Evolutionary conservation across 2,797 vertebrate genomes (phyloP).

Genomic region (Aldrovandia affinis): DNA sequence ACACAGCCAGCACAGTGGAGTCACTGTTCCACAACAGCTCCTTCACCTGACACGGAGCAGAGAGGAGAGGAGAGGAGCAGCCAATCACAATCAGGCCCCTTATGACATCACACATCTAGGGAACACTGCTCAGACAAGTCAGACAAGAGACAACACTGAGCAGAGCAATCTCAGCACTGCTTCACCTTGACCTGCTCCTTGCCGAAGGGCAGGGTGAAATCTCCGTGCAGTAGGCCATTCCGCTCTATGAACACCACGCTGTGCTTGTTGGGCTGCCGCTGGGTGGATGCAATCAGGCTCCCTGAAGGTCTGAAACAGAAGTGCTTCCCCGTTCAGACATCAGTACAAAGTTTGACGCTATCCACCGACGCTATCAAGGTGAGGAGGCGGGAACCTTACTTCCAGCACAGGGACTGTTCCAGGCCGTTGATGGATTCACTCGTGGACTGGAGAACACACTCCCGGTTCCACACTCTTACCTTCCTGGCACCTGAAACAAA

Average conservation of each 20-base stretch:
- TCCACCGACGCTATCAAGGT: background rate
- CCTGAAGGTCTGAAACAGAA: constrained; percentile 83
- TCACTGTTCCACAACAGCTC: constrained; percentile 93
- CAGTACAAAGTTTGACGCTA: background rate
- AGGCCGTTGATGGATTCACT: constrained; percentile 87
- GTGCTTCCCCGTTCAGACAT: background rate
- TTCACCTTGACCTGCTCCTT: constrained; percentile 85
- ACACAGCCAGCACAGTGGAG: constrained; percentile 85
- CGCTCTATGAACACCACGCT: constrained; percentile 95
- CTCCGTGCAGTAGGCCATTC: constrained; percentile 94
- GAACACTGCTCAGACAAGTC: background rate
- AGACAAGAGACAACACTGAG: background rate
- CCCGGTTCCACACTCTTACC: constrained; percentile 91
- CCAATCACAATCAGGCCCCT: constrained; percentile 16
- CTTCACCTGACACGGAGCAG: constrained; percentile 77
- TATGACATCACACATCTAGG: background rate
- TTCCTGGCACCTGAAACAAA: constrained; percentile 78
- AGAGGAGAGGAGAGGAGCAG: background rate
- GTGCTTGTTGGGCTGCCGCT: constrained; percentile 88
- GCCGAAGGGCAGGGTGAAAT: constrained; percentile 86
- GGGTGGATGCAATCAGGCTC: constrained; percentile 86
- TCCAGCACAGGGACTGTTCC: constrained; percentile 91
- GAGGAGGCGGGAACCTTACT: constrained; percentile 72
- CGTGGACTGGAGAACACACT: constrained; percentile 91
- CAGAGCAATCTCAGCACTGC: background rate